Evolutionary conservation across 2,797 vertebrate genomes (phyloP), one percentile per base, ranked within the genome.

Genomic region (Schizopygopsis malacanthus): DNA sequence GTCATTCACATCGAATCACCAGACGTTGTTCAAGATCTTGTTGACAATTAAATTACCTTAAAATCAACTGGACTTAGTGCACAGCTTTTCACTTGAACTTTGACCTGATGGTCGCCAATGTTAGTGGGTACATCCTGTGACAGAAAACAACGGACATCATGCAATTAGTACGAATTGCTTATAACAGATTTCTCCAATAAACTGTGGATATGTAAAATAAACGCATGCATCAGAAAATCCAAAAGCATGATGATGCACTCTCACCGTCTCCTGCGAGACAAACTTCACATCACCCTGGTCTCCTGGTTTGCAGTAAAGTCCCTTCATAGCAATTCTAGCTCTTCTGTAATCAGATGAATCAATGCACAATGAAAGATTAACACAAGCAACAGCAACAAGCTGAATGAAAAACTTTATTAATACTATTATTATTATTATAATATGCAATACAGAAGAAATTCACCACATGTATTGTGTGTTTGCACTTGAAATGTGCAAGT

Each of bases 71-170:
- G 91, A 93, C 96, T 98, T 33, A 99, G 95, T 25, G 97, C 97
- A 94, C 98, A 99, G 12, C 96, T 97, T 93, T 97, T 98, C 20
- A 99, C 96, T 92, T 98, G 96, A 86, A 99, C 92, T 90, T 97
- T 96, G 92, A 99, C 97, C 43, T 96, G 92, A 84, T 97, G 94
- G 70, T 93, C 95, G 16, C 92, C 90, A 50, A 94, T 76, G 75
- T 89, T 56, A 83, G 95, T 92, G 47, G 95, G 91, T 71, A 92
- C 93, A 90, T 93, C 95, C 98, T 99, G 93, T 88, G 20, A 56
- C 6, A 73, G 22, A 15, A 77, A 56, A 33, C 18, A 50, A 77
- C 80, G 0, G 2, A 33, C 11, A 12, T 15, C 54, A 69, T 20
- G 18, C 20, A 18, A 25, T 39, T 11, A n/a, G 15, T 61, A 25